Evolutionary conservation across 2,888 invertebrate species (phyloP), one percentile per base, ranked within the genome.

Genomic region (Caenorhabditis wallacei): DNA sequence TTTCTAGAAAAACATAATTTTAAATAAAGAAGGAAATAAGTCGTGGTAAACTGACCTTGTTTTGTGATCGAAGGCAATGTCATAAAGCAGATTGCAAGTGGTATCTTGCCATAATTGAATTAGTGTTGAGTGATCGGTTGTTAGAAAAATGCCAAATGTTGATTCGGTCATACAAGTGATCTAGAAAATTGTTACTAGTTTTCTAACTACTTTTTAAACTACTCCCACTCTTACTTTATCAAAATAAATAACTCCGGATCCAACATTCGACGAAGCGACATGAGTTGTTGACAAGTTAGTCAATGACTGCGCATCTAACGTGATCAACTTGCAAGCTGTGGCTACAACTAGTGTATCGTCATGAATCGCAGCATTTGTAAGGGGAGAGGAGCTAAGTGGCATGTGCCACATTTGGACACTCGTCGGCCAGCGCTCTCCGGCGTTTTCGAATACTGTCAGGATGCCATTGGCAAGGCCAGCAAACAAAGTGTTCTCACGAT

Each of bases 381-480:
- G 92, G 0, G 94, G 93, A 43, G 92, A 92, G 43, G 93, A 93
- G 70, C 93, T 93, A 84, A 94, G 90, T 8, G 93, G 92, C 74
- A 94, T 92, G 89, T 94, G 93, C 88, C 93, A 92, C 37, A 93
- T 91, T 80, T 93, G 93, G 16, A 91, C 88, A 54, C 87, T 84
- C 16, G 91, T 89, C 7, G 92, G 92, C 70, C 87, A 84, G 22
- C 85, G 85, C 59, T 85, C 86, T 46, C 88, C 86, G 30, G 89
- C 88, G 86, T 92, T 89, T 85, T 94, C 94, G 24, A 94, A 88
- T 3, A 94, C 92, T 13, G 94, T 93, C 11, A 94, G 87, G 0
- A 93, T 93, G 11, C 94, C 94, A 88, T 94, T 93, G 18, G 93
- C 93, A 24, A 94, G 89, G 1, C 92, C 93, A 26, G 93, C 93